Evolutionary conservation across 1,140 invertebrate species (phyloP).

Genomic region (Bombus waltoni): DNA sequence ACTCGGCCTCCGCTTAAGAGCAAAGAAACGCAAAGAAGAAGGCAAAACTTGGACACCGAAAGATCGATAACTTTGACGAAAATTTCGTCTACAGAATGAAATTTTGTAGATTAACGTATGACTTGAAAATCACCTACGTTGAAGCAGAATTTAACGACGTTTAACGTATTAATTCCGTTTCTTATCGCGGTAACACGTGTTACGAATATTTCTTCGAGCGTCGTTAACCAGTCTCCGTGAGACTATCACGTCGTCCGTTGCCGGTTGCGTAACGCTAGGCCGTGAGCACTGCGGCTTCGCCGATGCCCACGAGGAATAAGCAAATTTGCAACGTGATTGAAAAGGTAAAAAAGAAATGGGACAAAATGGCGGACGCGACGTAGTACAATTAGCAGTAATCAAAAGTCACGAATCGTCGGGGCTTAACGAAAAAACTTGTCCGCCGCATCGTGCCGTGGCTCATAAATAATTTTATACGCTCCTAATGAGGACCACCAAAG

Average conservation of each 20-base stretch:
- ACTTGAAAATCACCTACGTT: not conserved
- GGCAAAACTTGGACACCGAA: too few relatives aligned
- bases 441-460: not conserved
- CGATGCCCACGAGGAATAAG: not conserved
- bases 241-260: not conserved
- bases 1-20: too few relatives aligned
- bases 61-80: too few relatives aligned
- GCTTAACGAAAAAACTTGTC: constrained; percentile 36
- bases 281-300: not conserved
- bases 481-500: constrained; percentile 56
- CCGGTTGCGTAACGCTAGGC: not conserved
- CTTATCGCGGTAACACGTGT: not conserved
- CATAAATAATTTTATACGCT: constrained; percentile 56
- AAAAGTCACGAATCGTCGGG: constrained; percentile 23
- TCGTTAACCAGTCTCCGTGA: not conserved
- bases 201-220: not conserved
- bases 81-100: too few relatives aligned
- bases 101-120: not conserved
- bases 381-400: constrained; percentile 40
- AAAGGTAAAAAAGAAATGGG: not conserved
- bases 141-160: not conserved
- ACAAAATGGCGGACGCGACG: not conserved
- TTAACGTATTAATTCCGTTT: not conserved
- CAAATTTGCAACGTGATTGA: not conserved
- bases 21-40: too few relatives aligned